Conservation (phyloP, 2,888 invertebrate genomes). For the Autographa gamma region DNA sequence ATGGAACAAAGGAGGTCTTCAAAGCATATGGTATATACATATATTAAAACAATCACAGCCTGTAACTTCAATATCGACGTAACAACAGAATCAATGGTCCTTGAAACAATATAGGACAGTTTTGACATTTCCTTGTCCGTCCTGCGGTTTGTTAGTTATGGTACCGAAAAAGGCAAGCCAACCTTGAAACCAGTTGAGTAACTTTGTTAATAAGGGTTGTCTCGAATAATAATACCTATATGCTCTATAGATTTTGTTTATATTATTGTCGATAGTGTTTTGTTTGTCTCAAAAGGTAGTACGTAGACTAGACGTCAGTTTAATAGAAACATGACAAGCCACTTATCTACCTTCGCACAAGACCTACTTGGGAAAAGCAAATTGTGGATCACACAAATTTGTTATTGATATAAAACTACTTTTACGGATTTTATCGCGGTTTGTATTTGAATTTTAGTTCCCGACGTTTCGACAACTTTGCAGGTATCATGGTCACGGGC, state of each 20-base stretch:
- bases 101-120: slow-evolving; percentile 2
- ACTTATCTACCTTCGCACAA: no score
- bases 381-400: no score
- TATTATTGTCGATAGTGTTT: slow-evolving; percentile 1
- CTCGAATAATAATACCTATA: slow-evolving; percentile 15
- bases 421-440: no score
- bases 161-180: slow-evolving; percentile 10
- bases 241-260: not conserved
- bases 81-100: slow-evolving; percentile 17
- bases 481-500: no score
- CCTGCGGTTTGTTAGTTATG: slow-evolving; percentile 20
- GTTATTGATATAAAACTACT: no score
- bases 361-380: no score
- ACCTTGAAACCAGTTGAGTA: slow-evolving; percentile 9
- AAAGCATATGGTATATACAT: not conserved
- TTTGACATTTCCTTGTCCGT: slow-evolving; percentile 19
- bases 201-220: slow-evolving; percentile 24
- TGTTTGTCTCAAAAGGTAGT: not conserved
- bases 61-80: slow-evolving; percentile 8
- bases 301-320: no score
- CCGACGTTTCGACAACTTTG: no score
- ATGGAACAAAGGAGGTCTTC: not conserved
- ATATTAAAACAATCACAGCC: slow-evolving; percentile 4
- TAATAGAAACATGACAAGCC: no score
- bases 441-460: no score